Percentiles rank a stretch among this genome's conserved stretches.
Evolutionary conservation across 1,140 invertebrate species (phyloP).

Genomic region (Macrostomum lignano): DNA sequence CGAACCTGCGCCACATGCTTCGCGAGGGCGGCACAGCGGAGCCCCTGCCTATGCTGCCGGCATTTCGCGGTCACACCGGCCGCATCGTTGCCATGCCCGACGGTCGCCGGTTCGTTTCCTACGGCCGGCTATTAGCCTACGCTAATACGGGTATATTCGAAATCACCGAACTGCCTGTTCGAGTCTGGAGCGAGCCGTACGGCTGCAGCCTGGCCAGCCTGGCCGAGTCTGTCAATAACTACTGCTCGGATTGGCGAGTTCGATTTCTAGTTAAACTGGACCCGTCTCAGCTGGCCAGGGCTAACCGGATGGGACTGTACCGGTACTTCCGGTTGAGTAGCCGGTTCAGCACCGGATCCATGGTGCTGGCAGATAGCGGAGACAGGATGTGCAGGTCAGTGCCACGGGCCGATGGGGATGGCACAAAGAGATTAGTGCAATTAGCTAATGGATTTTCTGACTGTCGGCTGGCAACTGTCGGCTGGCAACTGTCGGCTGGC

Average conservation of each 20-base stretch:
- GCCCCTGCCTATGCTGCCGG: constrained; percentile 48
- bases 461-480: too few species aligned
- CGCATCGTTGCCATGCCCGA: constrained; percentile 22
- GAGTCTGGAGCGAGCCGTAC: constrained; percentile 75
- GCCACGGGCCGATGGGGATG: too few species aligned
- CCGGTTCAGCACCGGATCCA: constrained; percentile 36
- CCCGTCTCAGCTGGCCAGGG: constrained; percentile 36
- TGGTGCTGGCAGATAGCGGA: constrained; percentile 52
- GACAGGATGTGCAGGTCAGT: too few species aligned
- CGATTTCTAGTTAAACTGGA: constrained; percentile 43
- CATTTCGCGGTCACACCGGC: constrained; percentile 58
- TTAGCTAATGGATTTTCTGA: too few species aligned
- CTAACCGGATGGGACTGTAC: constrained; percentile 58
- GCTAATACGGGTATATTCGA: constrained; percentile 51
- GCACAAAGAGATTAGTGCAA: too few species aligned
- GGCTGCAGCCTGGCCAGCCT: constrained; percentile 49
- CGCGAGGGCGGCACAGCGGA: constrained; percentile 52
- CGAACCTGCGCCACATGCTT: constrained; percentile 52
- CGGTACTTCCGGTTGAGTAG: constrained; percentile 74
- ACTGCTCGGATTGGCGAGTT: constrained; percentile 74
- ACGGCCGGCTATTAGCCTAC: constrained; percentile 55
- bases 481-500: too few species aligned
- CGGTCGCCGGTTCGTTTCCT: constrained; percentile 42
- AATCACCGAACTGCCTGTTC: constrained; percentile 77
- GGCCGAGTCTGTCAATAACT: constrained; percentile 51